These are phyloP conservation scores for Coelopa pilipes DNA, from an alignment of 2,888 invertebrate genomes.

Conservation along the genomic window DNA sequence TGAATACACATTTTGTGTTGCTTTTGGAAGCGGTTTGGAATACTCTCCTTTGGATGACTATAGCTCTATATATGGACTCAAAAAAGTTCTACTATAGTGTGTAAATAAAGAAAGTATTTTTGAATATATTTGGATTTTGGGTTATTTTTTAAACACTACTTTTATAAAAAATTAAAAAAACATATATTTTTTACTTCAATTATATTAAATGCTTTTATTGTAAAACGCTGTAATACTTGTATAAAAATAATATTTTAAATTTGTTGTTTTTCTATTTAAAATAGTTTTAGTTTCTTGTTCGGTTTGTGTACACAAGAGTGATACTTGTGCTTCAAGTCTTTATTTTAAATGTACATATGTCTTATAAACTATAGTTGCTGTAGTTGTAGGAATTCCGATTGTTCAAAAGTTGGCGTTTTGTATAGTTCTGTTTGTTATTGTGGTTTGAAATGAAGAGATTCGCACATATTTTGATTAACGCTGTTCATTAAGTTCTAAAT, in stretches of 20 bases:
- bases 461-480: constrained; percentile 30
- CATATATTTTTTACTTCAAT: no score
- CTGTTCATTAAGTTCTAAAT: constrained; percentile 12
- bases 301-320: no score
- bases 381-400: constrained; percentile 27
- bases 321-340: no score
- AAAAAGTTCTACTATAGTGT: constrained; percentile 69
- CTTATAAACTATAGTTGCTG: not conserved
- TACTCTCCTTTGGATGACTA: constrained; percentile 82
- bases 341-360: no score
- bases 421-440: constrained; percentile 9
- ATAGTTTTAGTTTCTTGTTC: no score
- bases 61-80: constrained; percentile 80
- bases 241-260: no score
- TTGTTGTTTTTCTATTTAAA: no score
- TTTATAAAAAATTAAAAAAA: no score
- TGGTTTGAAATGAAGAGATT: constrained; percentile 33
- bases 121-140: no score
- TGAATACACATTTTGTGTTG: constrained; percentile 79
- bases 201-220: no score
- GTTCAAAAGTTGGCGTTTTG: constrained; percentile 22
- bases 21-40: constrained; percentile 85
- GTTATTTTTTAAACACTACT: no score
- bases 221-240: no score
- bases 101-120: constrained; percentile 39